Evolutionary conservation across 2,888 invertebrate genomes (phyloP).

Genomic region (Sturmia bella): DNA sequence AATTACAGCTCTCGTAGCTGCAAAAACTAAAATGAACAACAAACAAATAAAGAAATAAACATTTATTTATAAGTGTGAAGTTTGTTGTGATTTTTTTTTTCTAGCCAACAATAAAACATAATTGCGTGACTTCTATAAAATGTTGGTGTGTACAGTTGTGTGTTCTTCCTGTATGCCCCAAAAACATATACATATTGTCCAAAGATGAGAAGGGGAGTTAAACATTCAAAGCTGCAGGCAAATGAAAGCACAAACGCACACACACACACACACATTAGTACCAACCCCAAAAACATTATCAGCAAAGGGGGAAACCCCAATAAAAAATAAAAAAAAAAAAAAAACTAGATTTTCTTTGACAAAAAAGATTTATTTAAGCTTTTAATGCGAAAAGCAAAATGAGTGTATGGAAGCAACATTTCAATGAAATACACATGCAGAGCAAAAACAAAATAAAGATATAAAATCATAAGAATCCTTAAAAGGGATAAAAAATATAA

Average conservation of each 20-base stretch:
- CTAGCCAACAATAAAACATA: constrained; percentile 52
- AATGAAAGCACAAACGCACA: background rate
- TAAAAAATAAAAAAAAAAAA: background rate
- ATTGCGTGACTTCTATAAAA: constrained; percentile 62
- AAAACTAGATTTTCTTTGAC: constrained; percentile 8
- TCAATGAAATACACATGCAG: constrained; percentile 23
- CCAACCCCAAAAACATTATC: background rate
- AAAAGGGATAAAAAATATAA: constrained; percentile 11
- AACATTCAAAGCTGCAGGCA: background rate
- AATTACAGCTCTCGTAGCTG: constrained; percentile 21
- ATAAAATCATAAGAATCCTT: constrained; percentile 4
- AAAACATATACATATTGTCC: background rate
- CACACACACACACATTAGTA: background rate
- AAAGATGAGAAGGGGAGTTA: background rate
- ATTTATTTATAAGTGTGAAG: constrained; percentile 26
- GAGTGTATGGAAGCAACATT: constrained; percentile 52
- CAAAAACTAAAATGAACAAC: constrained; percentile 14
- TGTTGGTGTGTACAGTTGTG: constrained; percentile 15
- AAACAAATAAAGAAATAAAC: constrained; percentile 20
- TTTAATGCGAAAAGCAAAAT: constrained; percentile 56
- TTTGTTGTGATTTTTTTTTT: background rate
- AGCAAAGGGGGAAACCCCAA: too few relatives aligned
- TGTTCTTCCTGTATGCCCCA: background rate
- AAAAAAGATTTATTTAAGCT: constrained; percentile 62
- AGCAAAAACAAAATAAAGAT: constrained; percentile 13